Base-by-base conservation (phyloP, 2,797 vertebrate species). In the Carcharodon carcharias region DNA sequence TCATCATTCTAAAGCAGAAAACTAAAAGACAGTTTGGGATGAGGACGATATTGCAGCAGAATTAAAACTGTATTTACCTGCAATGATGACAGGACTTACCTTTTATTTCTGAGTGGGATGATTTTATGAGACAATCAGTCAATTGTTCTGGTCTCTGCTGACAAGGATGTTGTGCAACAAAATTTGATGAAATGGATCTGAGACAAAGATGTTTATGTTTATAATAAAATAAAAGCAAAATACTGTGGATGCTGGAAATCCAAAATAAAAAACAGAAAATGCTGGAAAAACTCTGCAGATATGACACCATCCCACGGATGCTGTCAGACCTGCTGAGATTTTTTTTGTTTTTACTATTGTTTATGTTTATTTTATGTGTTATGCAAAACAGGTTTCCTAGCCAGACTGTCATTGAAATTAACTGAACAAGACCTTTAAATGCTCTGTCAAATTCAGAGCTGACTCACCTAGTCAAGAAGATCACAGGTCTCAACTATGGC, bases 101-200 rank as follows among this genome's bases (percentile, higher is more conserved):
- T 95, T 73, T 21, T 56, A 73, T 77, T 77, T 73, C 12, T 35
- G 50, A 95, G 28, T 56, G 50, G 69, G 31, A 77, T 77, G 94
- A 35, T 56, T 95, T 95, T 69, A 95, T 77, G 45, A 95, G 50
- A 31, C 28, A 14, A 77, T 95, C 61, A 95, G 50, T 95, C 63
- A 69, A 26, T 45, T 95, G 40, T 54, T 21, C 26, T 56, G 50
- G 40, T 69, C 23, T 95, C 89, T 92, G 61, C 61, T 92, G 28
- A 58, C 56, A 92, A 61, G 40, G 45, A 94, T 61, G 56, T 1
- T 35, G 58, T 28, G 21, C n/a, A 26, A 26, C 18, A 77, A 95
- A 56, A 28, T 67, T 95, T 23, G 3, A 95, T 71, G 40, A 26
- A 73, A 6, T 92, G 89, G 56, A 63, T 92, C 89, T 4, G 31